Evolutionary conservation across 1,140 invertebrate species (phyloP).

Genomic region (Lepidurus arcticus): DNA sequence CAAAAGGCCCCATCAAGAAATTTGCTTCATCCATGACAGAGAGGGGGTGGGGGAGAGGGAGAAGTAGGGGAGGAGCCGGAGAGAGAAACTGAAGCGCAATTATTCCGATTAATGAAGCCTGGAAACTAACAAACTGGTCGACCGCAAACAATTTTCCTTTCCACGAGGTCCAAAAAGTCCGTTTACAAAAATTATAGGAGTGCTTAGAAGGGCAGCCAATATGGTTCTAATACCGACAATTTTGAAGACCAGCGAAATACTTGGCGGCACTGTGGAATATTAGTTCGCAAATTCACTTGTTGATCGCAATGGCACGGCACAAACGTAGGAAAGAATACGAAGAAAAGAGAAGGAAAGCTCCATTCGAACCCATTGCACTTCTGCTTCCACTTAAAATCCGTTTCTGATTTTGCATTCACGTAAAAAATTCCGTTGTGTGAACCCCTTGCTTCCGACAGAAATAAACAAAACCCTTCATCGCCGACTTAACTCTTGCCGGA

Average conservation of each 20-base stretch:
- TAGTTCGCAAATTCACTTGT: background rate
- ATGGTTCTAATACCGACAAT: background rate
- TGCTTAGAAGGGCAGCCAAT: background rate
- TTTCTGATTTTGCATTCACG: background rate
- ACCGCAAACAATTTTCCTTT: background rate
- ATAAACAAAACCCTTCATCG: conserved; percentile 13
- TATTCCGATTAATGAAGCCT: background rate
- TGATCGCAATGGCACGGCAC: conserved; percentile 13
- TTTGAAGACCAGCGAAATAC: background rate
- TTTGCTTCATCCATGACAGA: background rate
- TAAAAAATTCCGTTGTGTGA: background rate
- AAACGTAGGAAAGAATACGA: conserved; percentile 4
- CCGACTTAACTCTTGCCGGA: conserved; percentile 32
- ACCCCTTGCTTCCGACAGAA: background rate
- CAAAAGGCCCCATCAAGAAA: background rate
- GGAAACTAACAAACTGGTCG: background rate
- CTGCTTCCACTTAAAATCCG: background rate
- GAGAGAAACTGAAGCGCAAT: no score
- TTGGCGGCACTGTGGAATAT: conserved; percentile 9
- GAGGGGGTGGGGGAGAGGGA: background rate
- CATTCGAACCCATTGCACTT: conserved; percentile 5
- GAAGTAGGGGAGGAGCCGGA: no score
- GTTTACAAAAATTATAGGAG: background rate
- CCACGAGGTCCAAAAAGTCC: background rate
- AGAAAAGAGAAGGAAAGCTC: background rate